Evolutionary conservation across 2,888 invertebrate species (phyloP).

Genomic region (Cyaniris semiargus): DNA sequence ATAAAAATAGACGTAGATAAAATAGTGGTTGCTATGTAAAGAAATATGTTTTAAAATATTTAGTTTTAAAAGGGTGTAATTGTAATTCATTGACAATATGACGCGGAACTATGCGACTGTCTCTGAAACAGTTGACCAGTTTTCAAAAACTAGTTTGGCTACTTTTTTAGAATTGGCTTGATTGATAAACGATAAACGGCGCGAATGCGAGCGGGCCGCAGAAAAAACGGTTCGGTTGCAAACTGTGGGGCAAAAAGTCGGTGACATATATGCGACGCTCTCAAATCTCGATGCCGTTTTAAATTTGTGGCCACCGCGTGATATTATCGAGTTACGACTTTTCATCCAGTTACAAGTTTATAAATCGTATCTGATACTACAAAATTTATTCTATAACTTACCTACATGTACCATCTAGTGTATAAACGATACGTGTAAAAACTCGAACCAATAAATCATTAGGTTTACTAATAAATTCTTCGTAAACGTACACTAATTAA

Average conservation of each 20-base stretch:
- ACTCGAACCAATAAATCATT: too few relatives aligned
- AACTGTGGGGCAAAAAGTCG: conserved; percentile 33
- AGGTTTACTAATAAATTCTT: too few relatives aligned
- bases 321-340: conserved; percentile 7
- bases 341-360: not conserved
- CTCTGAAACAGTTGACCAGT: not conserved
- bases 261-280: conserved; percentile 26
- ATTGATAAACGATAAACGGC: conserved; percentile 34
- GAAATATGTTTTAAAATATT: too few relatives aligned
- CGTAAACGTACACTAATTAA: too few relatives aligned
- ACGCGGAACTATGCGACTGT: not conserved
- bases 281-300: conserved; percentile 26
- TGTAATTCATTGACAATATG: not conserved
- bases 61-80: not conserved
- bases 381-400: too few relatives aligned
- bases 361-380: not conserved
- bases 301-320: conserved; percentile 17
- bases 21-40: too few relatives aligned
- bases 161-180: conserved; percentile 30
- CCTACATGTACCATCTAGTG: too few relatives aligned
- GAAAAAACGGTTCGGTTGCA: conserved; percentile 32
- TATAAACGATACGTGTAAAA: too few relatives aligned
- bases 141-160: conserved; percentile 19
- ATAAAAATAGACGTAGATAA: not conserved
- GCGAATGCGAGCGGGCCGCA: conserved; percentile 24